phyloP scores from a whole-genome alignment of 1,140 invertebrate species.

The Helicoverpa armigera region DNA sequence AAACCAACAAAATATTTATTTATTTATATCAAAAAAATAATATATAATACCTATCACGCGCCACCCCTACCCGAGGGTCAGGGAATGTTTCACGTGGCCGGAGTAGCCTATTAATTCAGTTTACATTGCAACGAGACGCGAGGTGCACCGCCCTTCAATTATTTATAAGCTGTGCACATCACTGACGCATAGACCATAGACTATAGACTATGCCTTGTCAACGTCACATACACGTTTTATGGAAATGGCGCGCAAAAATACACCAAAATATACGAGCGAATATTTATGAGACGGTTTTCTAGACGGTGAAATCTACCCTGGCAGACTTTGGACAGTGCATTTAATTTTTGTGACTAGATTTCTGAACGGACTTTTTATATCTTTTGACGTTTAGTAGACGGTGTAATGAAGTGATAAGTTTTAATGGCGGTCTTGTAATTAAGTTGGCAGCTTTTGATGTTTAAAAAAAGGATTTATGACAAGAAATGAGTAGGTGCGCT shows the following conservation, averaged over 20 bases:
- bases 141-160: constrained; percentile 37
- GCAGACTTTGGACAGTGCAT: constrained; percentile 6
- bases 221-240: constrained; percentile 22
- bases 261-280: neutral
- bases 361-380: neutral
- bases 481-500: too few relatives aligned
- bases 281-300: constrained; percentile 24
- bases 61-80: constrained; percentile 23
- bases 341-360: constrained; percentile 15
- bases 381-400: neutral
- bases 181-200: constrained; percentile 27
- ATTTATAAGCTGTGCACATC: constrained; percentile 46
- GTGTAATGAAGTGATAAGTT: neutral
- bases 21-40: too few relatives aligned
- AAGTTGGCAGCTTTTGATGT: too few relatives aligned
- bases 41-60: neutral
- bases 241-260: constrained; percentile 23
- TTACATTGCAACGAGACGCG: constrained; percentile 42
- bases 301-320: constrained; percentile 11
- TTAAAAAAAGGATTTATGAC: too few relatives aligned
- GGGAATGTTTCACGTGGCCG: constrained; percentile 39
- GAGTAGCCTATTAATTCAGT: constrained; percentile 44
- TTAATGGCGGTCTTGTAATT: neutral
- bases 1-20: too few relatives aligned
- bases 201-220: constrained; percentile 17